phyloP scores from a whole-genome alignment of 2,797 vertebrate genomes.

The Dallia pectoralis region DNA sequence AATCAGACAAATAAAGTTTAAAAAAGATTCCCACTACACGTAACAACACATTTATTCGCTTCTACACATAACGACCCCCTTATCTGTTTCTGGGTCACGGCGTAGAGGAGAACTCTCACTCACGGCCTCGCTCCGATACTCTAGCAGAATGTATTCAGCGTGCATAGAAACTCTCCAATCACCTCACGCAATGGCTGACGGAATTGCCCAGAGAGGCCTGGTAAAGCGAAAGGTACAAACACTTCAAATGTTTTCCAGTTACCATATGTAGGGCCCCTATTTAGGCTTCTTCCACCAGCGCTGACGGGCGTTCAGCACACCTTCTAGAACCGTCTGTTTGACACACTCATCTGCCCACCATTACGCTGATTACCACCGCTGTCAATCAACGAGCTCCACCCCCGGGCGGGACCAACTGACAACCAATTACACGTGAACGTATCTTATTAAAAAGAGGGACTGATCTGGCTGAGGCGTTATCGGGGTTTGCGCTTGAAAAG shows the following conservation, averaged over 20 bases:
- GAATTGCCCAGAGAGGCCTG: not conserved
- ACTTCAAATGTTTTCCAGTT: not conserved
- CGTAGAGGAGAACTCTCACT: not conserved
- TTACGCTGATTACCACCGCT: slow-evolving; percentile 66
- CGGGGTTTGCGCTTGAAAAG: too few relatives aligned
- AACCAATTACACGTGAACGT: too few relatives aligned
- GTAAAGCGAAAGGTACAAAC: not conserved
- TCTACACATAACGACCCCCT: too few relatives aligned
- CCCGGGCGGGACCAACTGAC: slow-evolving; percentile 7
- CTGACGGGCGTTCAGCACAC: slow-evolving; percentile 55
- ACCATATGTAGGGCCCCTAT: not conserved
- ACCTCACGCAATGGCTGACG: not conserved
- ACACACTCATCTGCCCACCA: slow-evolving; percentile 35
- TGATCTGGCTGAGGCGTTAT: too few relatives aligned
- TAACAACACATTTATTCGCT: too few relatives aligned
- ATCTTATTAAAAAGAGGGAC: too few relatives aligned
- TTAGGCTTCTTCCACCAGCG: slow-evolving; percentile 4
- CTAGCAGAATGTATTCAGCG: not conserved
- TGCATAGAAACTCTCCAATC: not conserved
- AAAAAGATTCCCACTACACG: too few relatives aligned
- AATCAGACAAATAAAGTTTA: too few relatives aligned
- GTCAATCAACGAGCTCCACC: slow-evolving; percentile 56
- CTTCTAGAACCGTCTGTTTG: slow-evolving; percentile 61
- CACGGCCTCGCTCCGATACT: not conserved
- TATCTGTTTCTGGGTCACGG: too few relatives aligned